Percentiles rank a stretch among this genome's conserved stretches.
These are phyloP conservation scores for Drosophila kambysellisi DNA, from an alignment of 2,888 invertebrate species.

Conservation along the genomic window DNA sequence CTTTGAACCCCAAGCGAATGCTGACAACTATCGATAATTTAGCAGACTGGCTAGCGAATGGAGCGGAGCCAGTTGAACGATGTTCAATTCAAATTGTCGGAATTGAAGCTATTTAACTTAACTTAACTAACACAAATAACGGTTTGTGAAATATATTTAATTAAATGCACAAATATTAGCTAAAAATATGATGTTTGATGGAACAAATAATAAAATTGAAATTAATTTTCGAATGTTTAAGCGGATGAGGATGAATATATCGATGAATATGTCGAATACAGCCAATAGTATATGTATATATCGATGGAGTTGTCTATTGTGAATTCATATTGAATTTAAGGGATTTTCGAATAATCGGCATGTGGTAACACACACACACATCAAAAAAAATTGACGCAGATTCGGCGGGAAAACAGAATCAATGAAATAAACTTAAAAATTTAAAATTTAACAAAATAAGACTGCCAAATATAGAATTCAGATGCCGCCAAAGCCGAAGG, in stretches of 20 bases:
- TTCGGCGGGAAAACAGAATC: constrained; percentile 32
- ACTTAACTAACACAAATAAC: neutral
- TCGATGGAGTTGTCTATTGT: neutral
- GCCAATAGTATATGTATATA: neutral
- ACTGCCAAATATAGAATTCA: neutral
- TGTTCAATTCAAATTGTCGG: neutral
- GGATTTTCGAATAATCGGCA: neutral
- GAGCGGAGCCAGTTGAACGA: neutral
- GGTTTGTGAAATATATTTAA: neutral
- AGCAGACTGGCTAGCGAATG: neutral
- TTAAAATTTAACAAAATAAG: constrained; percentile 2
- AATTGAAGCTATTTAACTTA: neutral
- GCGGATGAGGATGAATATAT: neutral
- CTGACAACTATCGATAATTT: constrained; percentile 37
- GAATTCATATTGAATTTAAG: neutral
- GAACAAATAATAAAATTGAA: neutral
- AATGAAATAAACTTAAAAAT: neutral
- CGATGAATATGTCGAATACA: neutral
- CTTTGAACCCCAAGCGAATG: constrained; percentile 6
- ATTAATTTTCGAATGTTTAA: neutral
- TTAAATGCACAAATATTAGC: neutral
- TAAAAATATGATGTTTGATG: neutral
- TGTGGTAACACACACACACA: neutral
- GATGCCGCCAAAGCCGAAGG: constrained; percentile 22
- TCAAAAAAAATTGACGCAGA: neutral